phyloP scores from a whole-genome alignment of 2,113 vertebrate species.

The Grus americana region DNA sequence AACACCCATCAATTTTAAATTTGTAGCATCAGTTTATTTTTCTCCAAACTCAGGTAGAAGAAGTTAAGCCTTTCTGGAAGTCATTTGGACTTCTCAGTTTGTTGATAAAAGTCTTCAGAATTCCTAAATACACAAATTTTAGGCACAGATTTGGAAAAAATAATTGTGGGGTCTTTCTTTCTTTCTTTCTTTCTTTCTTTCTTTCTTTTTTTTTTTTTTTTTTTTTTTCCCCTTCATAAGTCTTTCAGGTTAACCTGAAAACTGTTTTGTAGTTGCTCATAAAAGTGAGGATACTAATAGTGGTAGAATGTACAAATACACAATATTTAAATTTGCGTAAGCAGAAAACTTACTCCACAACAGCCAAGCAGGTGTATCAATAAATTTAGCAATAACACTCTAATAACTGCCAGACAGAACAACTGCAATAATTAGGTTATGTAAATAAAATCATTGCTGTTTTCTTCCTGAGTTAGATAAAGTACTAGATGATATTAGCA shows the following conservation, averaged over 20 bases:
- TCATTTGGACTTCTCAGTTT: neutral
- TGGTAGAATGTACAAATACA: neutral
- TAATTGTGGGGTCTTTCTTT: neutral
- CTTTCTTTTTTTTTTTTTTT: neutral
- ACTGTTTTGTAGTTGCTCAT: neutral
- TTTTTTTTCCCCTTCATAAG: neutral
- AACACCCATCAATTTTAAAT: neutral
- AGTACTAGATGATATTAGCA: neutral
- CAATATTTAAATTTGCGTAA: conserved; percentile 31
- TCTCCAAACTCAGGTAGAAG: neutral
- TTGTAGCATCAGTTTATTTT: neutral
- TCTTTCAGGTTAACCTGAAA: conserved; percentile 1
- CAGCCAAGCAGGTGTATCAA: conserved; percentile 43
- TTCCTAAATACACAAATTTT: neutral
- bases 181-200: neutral
- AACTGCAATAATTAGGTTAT: conserved; percentile 55
- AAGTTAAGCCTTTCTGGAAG: neutral
- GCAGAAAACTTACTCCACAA: conserved; percentile 1
- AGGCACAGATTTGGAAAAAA: neutral
- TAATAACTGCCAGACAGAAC: conserved; percentile 40
- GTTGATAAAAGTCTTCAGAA: neutral
- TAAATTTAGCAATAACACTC: conserved; percentile 47
- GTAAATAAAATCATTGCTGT: conserved; percentile 28
- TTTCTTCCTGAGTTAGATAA: neutral
- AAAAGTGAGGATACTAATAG: neutral